Evolutionary conservation across 2,888 invertebrate genomes (phyloP), one percentile per base, ranked within the genome.

Genomic region (Meteorus cinctellus): DNA sequence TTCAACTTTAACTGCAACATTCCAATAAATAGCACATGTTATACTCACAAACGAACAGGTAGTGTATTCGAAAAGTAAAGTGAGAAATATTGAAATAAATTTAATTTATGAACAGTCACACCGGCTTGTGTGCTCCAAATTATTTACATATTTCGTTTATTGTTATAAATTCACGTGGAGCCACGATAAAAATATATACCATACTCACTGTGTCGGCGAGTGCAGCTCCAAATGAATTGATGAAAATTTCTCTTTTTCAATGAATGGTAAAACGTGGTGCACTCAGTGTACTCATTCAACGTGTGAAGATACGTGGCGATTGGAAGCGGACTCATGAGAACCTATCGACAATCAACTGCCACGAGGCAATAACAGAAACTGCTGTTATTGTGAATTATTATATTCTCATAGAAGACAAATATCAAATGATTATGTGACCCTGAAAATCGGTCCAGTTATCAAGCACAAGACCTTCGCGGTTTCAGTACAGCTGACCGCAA

Each of bases 211-310:
- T 62, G 19, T 19, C 62, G 31, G 12, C 14, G 29, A 55, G 24
- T 19, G 19, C 6, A 19, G 5, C 14, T 16, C 8, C 62, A 31
- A 62, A 27, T 62, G 62, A 1, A 31, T 6, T 60, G 24, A 16
- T 14, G 31, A 19, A 55, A 62, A 62, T 62, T 62, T 62, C 62
- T 62, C 62, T 62, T 62, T 31, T 24, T 60, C 14, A 62, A 2
- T 29, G 27, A 29, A 62, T 62, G 62, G 16, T 16, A 5, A 29
- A 16, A 62, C 62, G n/a, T 31, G 62, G n/a, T 62, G 62, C 1
- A 19, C 48, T 29, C 14, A 2, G n/a, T 62, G 31, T 12, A 19
- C 48, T 29, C 14, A 2, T 10, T 16, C 27, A 62, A 14, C 6
- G 14, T 29, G 14, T 27, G 10, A 3, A 27, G 31, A 16, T 31